These are phyloP conservation scores for Liparis tanakae DNA, from an alignment of 2,797 vertebrate species.

Conservation along the genomic window DNA sequence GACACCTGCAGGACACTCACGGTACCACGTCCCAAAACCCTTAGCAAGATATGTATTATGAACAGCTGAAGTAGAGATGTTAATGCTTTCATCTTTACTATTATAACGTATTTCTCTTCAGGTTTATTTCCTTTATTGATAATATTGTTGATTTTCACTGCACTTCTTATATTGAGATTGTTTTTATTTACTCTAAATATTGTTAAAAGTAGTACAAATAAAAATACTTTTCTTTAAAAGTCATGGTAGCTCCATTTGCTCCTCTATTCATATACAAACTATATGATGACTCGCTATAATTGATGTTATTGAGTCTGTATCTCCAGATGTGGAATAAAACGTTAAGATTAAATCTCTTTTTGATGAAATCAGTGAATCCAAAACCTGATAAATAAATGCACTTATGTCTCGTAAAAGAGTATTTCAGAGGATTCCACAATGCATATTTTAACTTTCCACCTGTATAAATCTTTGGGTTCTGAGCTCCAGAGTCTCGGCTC, in stretches of 20 bases:
- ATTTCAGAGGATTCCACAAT: background rate
- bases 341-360: background rate
- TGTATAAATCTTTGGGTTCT: background rate
- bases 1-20: background rate
- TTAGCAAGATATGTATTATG: too few species aligned
- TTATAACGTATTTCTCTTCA: too few species aligned
- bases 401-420: background rate
- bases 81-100: too few species aligned
- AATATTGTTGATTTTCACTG: too few species aligned
- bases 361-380: background rate
- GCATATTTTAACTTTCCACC: background rate
- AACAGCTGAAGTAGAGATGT: too few species aligned
- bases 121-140: too few species aligned
- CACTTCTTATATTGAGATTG: too few species aligned
- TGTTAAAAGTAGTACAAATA: background rate
- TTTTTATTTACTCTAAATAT: background rate
- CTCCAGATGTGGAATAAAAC: background rate
- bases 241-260: background rate
- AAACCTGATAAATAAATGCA: background rate
- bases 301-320: background rate
- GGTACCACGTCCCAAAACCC: background rate
- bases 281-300: background rate
- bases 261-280: too few species aligned
- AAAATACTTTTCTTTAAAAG: background rate
- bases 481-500: conserved; percentile 5